phyloP scores from a whole-genome alignment of 2,113 vertebrate genomes.

The Rynchops niger region DNA sequence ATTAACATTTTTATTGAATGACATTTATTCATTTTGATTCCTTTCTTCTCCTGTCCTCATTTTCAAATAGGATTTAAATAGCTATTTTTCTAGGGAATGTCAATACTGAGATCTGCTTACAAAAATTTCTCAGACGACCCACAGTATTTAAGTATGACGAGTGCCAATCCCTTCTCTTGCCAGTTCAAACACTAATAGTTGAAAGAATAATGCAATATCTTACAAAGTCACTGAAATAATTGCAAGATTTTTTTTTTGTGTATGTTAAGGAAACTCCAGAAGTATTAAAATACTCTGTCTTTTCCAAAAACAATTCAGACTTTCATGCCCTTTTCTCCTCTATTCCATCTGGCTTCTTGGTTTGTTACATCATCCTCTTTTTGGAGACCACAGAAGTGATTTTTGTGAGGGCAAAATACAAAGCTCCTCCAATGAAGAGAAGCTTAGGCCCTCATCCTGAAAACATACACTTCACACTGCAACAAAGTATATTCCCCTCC shows the following conservation, averaged over 20 bases:
- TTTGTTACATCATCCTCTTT: background rate
- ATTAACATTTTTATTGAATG: slow-evolving; percentile 2
- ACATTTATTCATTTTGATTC: background rate
- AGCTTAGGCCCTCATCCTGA: background rate
- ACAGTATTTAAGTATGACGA: background rate
- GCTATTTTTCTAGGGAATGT: background rate
- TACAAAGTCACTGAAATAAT: background rate
- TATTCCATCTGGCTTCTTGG: background rate
- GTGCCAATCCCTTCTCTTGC: background rate
- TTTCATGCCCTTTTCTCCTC: background rate
- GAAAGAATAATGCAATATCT: background rate
- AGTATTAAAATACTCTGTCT: background rate
- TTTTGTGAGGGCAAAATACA: background rate
- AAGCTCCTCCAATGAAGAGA: background rate
- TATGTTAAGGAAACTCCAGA: background rate
- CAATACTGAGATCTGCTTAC: background rate
- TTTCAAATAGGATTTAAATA: background rate
- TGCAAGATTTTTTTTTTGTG: background rate
- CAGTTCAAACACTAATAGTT: background rate
- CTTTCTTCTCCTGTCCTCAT: background rate
- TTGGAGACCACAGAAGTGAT: background rate
- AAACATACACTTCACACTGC: background rate
- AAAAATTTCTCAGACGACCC: background rate
- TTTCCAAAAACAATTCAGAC: background rate
- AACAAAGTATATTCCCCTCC: background rate